Evolutionary conservation across 2,797 vertebrate genomes (phyloP).

Genomic region (Agapornis canus): DNA sequence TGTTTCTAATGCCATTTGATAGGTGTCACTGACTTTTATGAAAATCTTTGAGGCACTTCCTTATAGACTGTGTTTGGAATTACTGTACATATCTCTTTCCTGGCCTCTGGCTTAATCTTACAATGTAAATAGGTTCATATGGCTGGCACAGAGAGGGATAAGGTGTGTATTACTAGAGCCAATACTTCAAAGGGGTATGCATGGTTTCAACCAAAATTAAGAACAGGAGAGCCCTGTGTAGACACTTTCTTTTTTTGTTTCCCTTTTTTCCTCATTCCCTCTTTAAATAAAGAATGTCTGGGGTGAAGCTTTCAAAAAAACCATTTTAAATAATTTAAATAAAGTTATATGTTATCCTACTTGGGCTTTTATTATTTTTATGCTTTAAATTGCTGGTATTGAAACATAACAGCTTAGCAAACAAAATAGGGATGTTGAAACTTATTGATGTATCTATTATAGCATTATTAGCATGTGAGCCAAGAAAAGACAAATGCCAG

Average conservation of each 20-base stretch:
- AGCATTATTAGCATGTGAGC: background rate
- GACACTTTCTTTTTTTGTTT: background rate
- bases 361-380: background rate
- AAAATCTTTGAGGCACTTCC: constrained; percentile 71
- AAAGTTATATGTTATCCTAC: background rate
- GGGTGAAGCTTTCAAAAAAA: constrained; percentile 27
- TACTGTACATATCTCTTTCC: constrained; percentile 72
- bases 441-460: background rate
- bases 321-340: constrained; percentile 1
- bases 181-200: constrained; percentile 72
- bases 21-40: constrained; percentile 68
- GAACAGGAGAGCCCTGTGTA: constrained; percentile 70
- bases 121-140: constrained; percentile 75
- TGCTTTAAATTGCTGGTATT: background rate
- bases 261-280: background rate
- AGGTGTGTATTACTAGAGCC: constrained; percentile 68
- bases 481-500: background rate
- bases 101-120: constrained; percentile 71
- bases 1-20: constrained; percentile 74
- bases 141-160: constrained; percentile 63
- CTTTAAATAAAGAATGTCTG: constrained; percentile 53
- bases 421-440: background rate
- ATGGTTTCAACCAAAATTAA: constrained; percentile 73
- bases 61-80: constrained; percentile 72
- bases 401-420: background rate